A percentile compares a stretch with the other conserved stretches of the same genome.
These are phyloP conservation scores for Standfussiana lucernea DNA, from an alignment of 2,888 invertebrate species.

Conservation along the genomic window DNA sequence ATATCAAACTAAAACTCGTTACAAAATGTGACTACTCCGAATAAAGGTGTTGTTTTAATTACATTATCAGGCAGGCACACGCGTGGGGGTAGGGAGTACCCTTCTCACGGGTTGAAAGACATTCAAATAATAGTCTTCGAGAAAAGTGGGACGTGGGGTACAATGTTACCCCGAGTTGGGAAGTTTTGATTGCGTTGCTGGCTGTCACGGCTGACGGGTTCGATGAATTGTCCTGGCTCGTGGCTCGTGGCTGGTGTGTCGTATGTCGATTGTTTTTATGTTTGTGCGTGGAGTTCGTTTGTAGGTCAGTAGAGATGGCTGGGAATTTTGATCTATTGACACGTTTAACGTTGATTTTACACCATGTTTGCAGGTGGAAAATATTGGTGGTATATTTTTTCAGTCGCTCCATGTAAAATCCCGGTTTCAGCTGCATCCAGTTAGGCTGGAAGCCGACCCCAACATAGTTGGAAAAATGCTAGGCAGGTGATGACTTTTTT, in stretches of 20 bases:
- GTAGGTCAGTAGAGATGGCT: slow-evolving; percentile 47
- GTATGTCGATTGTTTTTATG: slow-evolving; percentile 73
- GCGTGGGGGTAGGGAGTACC: slow-evolving; percentile 82
- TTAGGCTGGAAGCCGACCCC: too few species aligned
- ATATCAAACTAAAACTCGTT: slow-evolving; percentile 79
- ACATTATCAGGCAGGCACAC: slow-evolving; percentile 90
- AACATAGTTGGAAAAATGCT: too few species aligned
- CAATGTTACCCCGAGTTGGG: slow-evolving; percentile 70
- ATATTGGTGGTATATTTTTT: neutral
- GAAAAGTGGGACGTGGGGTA: slow-evolving; percentile 77
- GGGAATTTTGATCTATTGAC: neutral
- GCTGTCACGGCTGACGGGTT: slow-evolving; percentile 84
- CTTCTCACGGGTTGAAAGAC: slow-evolving; percentile 90
- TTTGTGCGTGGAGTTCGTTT: slow-evolving; percentile 31
- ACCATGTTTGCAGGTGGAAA: neutral
- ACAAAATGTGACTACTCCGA: slow-evolving; percentile 82
- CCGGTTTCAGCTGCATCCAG: too few species aligned
- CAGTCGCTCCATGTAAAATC: too few species aligned
- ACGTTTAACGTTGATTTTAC: neutral
- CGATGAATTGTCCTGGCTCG: slow-evolving; percentile 78
- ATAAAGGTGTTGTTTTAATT: slow-evolving; percentile 91
- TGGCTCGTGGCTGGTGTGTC: slow-evolving; percentile 63
- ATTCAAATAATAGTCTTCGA: slow-evolving; percentile 90
- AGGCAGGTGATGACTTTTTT: too few species aligned
- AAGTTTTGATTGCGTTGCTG: slow-evolving; percentile 88